These are phyloP conservation scores for Byasa hedistus DNA, from an alignment of 2,888 invertebrate species.

Conservation along the genomic window DNA sequence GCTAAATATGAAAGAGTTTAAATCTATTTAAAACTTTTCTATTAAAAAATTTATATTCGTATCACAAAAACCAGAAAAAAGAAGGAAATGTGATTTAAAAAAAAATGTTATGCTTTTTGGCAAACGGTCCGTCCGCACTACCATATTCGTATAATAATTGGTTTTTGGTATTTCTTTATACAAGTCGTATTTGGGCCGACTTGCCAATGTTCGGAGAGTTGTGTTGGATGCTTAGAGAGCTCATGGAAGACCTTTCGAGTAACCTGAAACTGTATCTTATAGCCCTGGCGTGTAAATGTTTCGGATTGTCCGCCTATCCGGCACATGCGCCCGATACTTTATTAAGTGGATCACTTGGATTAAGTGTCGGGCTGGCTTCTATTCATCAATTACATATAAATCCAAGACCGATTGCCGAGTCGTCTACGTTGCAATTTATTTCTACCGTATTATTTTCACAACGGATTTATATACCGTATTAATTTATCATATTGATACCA, in stretches of 20 bases:
- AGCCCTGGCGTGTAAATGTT: constrained; percentile 44
- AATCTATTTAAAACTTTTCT: not conserved
- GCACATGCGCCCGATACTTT: constrained; percentile 31
- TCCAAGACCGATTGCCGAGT: constrained; percentile 1
- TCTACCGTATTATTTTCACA: not conserved
- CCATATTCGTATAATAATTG: constrained; percentile 50
- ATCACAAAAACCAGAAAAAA: not conserved
- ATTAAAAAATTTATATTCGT: not conserved
- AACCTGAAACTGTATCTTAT: constrained; percentile 51
- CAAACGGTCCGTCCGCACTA: constrained; percentile 23
- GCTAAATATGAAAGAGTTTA: too few species aligned
- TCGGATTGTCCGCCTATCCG: constrained; percentile 46
- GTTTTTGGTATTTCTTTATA: constrained; percentile 65
- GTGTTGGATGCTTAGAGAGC: constrained; percentile 44
- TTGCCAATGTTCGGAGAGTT: constrained; percentile 34
- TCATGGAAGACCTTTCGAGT: constrained; percentile 55
- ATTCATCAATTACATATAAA: constrained; percentile 8
- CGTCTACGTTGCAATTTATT: constrained; percentile 1
- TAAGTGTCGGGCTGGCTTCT: not conserved
- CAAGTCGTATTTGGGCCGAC: constrained; percentile 50
- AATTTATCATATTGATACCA: too few species aligned
- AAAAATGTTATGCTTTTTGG: constrained; percentile 29
- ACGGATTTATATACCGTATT: too few species aligned
- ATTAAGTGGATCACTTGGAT: constrained; percentile 8
- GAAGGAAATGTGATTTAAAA: not conserved